phyloP scores from a whole-genome alignment of 2,797 vertebrate genomes.

The Nyctalus aviator region DNA sequence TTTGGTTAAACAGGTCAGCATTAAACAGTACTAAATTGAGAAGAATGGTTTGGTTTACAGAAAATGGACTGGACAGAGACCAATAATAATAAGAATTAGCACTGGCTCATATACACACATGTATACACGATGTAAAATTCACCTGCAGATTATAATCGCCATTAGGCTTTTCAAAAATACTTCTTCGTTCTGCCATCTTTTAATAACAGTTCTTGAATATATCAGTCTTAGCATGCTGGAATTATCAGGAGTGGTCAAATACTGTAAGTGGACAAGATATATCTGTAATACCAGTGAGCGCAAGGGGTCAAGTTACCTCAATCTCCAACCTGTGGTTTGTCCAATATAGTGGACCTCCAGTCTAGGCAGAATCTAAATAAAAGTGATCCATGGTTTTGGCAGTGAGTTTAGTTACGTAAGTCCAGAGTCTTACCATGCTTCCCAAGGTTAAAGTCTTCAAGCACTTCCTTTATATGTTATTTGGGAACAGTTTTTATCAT shows the following conservation, averaged over 20 bases:
- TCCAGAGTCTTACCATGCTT: background rate
- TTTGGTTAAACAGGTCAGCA: background rate
- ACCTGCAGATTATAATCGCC: background rate
- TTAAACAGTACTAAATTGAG: background rate
- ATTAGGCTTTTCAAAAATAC: background rate
- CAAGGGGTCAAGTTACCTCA: background rate
- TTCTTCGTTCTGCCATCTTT: slow-evolving; percentile 27
- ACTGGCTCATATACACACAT: background rate
- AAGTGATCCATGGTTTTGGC: background rate
- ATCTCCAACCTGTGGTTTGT: background rate
- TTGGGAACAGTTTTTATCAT: background rate
- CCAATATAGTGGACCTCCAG: background rate
- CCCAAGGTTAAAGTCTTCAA: background rate
- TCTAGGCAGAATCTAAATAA: background rate
- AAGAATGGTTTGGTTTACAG: background rate
- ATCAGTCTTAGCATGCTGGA: background rate
- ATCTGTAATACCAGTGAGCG: background rate
- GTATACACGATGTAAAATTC: background rate
- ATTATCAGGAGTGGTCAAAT: background rate
- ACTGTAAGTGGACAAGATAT: background rate
- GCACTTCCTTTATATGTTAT: background rate
- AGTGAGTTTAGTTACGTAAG: background rate
- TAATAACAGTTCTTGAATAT: background rate
- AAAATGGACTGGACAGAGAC: background rate
- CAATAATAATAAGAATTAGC: background rate